Percentiles rank a stretch among this genome's conserved stretches.
Evolutionary conservation across 2,113 vertebrate species (phyloP).

Genomic region (Rhineura floridana): DNA sequence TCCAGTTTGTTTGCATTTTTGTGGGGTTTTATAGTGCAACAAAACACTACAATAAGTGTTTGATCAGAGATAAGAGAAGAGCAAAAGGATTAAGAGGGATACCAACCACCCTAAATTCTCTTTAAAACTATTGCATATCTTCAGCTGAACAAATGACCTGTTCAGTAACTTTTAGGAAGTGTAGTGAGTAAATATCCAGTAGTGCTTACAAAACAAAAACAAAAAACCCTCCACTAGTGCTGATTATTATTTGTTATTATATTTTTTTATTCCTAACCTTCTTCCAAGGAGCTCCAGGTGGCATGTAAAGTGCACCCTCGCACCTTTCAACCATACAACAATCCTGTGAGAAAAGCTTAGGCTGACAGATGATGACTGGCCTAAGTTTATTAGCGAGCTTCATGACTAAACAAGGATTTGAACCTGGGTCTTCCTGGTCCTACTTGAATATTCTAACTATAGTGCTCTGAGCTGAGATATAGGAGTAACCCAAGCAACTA

Average conservation of each 20-base stretch:
- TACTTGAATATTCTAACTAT: neutral
- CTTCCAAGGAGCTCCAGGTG: too few species aligned
- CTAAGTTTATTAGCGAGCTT: neutral
- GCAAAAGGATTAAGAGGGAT: neutral
- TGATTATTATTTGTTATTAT: neutral
- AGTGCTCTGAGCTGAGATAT: neutral
- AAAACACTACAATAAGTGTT: neutral
- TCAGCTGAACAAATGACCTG: neutral
- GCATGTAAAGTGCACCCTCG: neutral
- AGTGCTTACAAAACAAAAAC: too few species aligned
- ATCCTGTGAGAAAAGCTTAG: neutral
- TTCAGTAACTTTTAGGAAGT: neutral
- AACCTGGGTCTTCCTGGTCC: neutral
- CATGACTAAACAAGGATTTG: neutral
- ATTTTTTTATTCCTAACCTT: neutral
- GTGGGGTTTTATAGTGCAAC: too few species aligned
- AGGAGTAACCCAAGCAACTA: neutral
- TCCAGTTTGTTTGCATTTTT: neutral
- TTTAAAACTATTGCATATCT: neutral
- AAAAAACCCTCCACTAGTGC: too few species aligned
- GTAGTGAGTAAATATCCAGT: neutral
- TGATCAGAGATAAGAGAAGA: neutral
- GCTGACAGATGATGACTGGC: neutral
- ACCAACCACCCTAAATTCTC: neutral
- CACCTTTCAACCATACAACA: neutral